Percentiles rank a stretch among this genome's conserved stretches.
These are phyloP conservation scores for Brachyhypopomus gauderio DNA, from an alignment of 2,113 vertebrate genomes.

Conservation along the genomic window DNA sequence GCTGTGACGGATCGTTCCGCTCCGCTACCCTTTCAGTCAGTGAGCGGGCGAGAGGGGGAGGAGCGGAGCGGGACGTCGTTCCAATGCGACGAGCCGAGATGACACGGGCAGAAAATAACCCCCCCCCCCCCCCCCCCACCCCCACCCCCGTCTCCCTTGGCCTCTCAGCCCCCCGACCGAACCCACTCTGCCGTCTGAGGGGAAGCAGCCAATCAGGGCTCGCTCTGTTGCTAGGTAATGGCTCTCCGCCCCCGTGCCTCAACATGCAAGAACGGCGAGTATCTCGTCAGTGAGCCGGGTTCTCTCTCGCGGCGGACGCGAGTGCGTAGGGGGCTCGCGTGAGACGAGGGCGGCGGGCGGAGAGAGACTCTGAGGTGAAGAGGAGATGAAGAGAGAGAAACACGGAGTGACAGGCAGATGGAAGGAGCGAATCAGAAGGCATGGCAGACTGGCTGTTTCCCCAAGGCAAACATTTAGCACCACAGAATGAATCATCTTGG, in stretches of 20 bases:
- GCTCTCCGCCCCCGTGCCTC: constrained; percentile 52
- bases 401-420: constrained; percentile 44
- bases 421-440: constrained; percentile 49
- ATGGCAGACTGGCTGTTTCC: constrained; percentile 45
- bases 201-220: constrained; percentile 51
- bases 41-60: constrained; percentile 46
- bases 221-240: constrained; percentile 65
- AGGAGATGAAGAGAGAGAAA: constrained; percentile 37
- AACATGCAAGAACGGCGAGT: constrained; percentile 50
- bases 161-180: constrained; percentile 38
- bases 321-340: constrained; percentile 21
- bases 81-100: constrained; percentile 57
- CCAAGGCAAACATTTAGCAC: constrained; percentile 46
- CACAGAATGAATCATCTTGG: constrained; percentile 48
- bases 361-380: constrained; percentile 36
- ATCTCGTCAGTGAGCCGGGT: constrained; percentile 55
- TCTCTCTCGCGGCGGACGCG: constrained; percentile 20
- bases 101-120: constrained; percentile 62
- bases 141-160: constrained; percentile 1
- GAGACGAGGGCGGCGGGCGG: not conserved
- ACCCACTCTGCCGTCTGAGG: constrained; percentile 49
- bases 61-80: constrained; percentile 51
- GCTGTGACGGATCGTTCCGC: constrained; percentile 46
- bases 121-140: constrained; percentile 14
- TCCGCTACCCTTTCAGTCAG: constrained; percentile 57